These are phyloP conservation scores for Hystrix brachyura DNA, from an alignment of 2,113 vertebrate genomes.

Conservation along the genomic window DNA sequence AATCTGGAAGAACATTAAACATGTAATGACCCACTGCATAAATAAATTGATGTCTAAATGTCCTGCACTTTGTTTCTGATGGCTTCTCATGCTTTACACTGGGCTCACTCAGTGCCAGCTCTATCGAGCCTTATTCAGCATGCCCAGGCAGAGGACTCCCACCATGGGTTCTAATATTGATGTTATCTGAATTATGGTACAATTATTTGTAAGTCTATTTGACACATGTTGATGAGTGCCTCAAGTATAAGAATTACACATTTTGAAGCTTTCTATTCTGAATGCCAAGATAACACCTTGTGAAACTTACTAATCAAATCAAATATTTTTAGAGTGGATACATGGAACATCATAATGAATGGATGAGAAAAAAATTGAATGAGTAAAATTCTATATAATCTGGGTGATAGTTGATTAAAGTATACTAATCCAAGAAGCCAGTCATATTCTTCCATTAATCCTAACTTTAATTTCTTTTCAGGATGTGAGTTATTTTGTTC, in stretches of 20 bases:
- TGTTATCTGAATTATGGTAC: not conserved
- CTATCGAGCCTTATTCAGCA: not conserved
- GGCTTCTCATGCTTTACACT: not conserved
- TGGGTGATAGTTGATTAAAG: not conserved
- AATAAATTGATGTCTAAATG: not conserved
- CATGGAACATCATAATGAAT: not conserved
- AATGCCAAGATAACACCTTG: not conserved
- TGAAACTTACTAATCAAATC: not conserved
- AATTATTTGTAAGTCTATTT: not conserved
- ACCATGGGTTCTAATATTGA: not conserved
- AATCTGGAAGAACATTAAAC: not conserved
- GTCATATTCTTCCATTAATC: not conserved
- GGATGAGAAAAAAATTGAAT: not conserved
- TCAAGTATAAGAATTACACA: not conserved
- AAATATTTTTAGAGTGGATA: conserved; percentile 25
- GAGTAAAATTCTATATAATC: not conserved
- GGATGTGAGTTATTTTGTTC: not conserved
- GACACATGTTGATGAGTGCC: not conserved
- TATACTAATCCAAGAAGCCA: not conserved
- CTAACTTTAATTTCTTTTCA: not conserved
- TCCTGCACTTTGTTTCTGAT: not conserved
- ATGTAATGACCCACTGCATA: not conserved
- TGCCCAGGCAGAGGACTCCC: not conserved
- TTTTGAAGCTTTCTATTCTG: conserved; percentile 9
- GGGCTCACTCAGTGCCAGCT: not conserved